phyloP scores from a whole-genome alignment of 2,113 vertebrate species.

The Andinoacara biseriatus region DNA sequence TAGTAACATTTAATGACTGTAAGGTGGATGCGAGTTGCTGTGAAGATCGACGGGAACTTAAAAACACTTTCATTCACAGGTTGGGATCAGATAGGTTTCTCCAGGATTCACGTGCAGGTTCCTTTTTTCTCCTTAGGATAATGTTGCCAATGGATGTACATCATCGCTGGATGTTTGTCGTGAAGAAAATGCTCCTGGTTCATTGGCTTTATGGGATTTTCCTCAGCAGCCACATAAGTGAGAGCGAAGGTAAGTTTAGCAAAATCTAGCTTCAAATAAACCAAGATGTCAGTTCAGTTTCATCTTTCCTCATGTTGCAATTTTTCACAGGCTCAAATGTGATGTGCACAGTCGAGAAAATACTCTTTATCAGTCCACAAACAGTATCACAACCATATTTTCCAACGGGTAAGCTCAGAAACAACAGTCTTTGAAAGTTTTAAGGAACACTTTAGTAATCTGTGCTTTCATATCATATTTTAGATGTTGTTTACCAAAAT shows the following conservation, averaged over 20 bases:
- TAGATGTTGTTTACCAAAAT: not conserved
- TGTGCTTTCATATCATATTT: constrained; percentile 5
- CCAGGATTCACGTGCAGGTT: not conserved
- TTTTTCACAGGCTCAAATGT: not conserved
- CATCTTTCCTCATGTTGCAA: not conserved
- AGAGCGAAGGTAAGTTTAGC: constrained; percentile 11
- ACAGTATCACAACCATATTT: fast-evolving
- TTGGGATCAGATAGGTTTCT: not conserved
- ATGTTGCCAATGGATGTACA: constrained; percentile 6
- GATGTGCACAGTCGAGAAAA: fast-evolving
- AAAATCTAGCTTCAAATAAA: not conserved
- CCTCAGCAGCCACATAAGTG: not conserved
- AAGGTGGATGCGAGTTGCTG: not conserved
- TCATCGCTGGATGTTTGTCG: not conserved
- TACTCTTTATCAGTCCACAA: not conserved
- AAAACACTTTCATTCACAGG: not conserved
- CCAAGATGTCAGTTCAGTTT: not conserved
- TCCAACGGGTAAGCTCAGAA: constrained; percentile 3
- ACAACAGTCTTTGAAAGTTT: not conserved
- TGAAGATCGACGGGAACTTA: not conserved
- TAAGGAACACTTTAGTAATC: not conserved
- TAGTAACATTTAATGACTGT: not conserved
- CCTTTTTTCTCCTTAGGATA: not conserved
- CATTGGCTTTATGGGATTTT: constrained; percentile 7
- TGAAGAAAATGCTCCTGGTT: constrained; percentile 2